Conservation (phyloP, 1,140 invertebrate genomes). For the Harpegnathos saltator region DNA sequence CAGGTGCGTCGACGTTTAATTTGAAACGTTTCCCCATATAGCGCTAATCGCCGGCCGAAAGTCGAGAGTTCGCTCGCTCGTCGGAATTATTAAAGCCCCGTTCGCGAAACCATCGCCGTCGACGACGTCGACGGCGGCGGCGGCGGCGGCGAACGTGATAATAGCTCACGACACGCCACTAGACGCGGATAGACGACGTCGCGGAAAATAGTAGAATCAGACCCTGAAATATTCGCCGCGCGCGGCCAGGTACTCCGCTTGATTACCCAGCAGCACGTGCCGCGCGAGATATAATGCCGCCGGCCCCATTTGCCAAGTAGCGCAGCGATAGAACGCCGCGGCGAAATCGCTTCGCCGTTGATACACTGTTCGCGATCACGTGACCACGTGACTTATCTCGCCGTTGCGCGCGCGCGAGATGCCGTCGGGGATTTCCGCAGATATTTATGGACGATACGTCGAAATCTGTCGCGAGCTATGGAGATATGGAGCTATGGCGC, state of each 20-base stretch:
- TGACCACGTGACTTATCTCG: slow-evolving; percentile 56
- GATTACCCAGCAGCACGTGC: slow-evolving; percentile 77
- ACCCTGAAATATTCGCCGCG: slow-evolving; percentile 77
- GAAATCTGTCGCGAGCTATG: neutral
- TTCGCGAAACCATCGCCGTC: too few species aligned
- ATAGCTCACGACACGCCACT: slow-evolving; percentile 76
- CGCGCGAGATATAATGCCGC: slow-evolving; percentile 65
- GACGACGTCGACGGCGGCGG: slow-evolving; percentile 12
- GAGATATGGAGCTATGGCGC: too few species aligned
- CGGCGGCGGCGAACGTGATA: slow-evolving; percentile 76
- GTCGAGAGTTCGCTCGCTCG: slow-evolving; percentile 39
- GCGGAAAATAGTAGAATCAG: slow-evolving; percentile 78
- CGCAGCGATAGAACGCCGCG: slow-evolving; percentile 67
- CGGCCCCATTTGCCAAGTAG: slow-evolving; percentile 74
- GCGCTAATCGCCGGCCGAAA: slow-evolving; percentile 61
- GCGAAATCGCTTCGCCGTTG: slow-evolving; percentile 69
- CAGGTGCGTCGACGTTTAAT: slow-evolving; percentile 66
- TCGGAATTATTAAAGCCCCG: slow-evolving; percentile 74
- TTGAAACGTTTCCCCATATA: slow-evolving; percentile 68
- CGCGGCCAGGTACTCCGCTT: slow-evolving; percentile 78
- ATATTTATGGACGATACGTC: neutral
- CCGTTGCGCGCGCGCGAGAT: slow-evolving; percentile 59
- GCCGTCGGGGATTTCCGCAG: slow-evolving; percentile 38
- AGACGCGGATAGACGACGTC: slow-evolving; percentile 19
- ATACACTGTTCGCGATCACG: slow-evolving; percentile 69